A percentile compares a stretch with the other conserved stretches of the same genome.
These are phyloP conservation scores for Melanotaenia pygmaea DNA, from an alignment of 2,797 vertebrate genomes.

Conservation along the genomic window DNA sequence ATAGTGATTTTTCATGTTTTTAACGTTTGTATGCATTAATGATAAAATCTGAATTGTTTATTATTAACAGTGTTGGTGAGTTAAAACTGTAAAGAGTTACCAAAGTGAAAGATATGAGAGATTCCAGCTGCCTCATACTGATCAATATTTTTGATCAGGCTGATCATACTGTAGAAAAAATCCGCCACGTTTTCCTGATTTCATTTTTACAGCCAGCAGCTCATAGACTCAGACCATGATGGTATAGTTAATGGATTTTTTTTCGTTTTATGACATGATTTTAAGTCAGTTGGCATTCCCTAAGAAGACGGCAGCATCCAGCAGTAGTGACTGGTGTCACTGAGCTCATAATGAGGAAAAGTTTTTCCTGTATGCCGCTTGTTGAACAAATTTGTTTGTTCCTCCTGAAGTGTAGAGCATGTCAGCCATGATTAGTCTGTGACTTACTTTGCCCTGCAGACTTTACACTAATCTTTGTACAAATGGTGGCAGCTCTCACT, in stretches of 20 bases:
- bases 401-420: background rate
- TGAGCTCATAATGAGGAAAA: background rate
- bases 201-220: no score
- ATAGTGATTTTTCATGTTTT: no score
- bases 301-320: background rate
- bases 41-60: no score
- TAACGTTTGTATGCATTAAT: no score
- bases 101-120: background rate
- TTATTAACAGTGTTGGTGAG: no score
- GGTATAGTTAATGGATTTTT: background rate
- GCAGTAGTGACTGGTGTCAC: background rate
- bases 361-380: background rate
- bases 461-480: slow-evolving; percentile 8
- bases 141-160: no score
- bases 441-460: slow-evolving; percentile 10
- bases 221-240: no score
- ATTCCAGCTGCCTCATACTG: background rate
- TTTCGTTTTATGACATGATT: background rate
- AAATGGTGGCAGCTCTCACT: slow-evolving; percentile 20
- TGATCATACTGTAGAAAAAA: no score
- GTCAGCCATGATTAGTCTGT: background rate
- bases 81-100: background rate
- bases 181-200: no score
- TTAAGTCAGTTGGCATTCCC: background rate
- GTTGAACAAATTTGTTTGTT: background rate